Evolutionary conservation across 1,140 invertebrate genomes (phyloP), one percentile per base, ranked within the genome.

Genomic region (Drosophila kanapiae): DNA sequence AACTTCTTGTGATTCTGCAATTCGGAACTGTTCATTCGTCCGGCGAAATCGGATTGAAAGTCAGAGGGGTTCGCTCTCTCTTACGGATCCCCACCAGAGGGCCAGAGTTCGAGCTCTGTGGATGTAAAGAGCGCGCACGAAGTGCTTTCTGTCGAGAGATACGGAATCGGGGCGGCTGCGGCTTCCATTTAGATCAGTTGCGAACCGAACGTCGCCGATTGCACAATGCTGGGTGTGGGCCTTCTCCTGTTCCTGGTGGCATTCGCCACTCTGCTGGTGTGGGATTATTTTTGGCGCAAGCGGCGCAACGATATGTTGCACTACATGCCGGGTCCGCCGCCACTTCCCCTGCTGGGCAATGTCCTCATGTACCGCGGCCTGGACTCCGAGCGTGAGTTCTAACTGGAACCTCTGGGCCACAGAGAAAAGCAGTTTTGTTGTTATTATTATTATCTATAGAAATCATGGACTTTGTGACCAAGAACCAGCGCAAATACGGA

Each of bases 211-310:
- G 59, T 48, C 54, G 11, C 29, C n/a, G 43, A 40, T 8, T 47
- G 48, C 38, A 74, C 67, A 72, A 82, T 83, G 80, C 27, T 84
- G 31, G 75, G 37, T 31, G 27, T 60, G 11, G 57, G 40, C 1
- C 13, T 72, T 13, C 49, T 76, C 8, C 53, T 81, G 6, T 14
- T 84, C 5, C 48, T 91, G 29, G 35, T 61, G 53, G 64, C 56
- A 10, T 49, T 91, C 23, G 54, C 70, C 13, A 45, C 76, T 4
- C 56, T 91, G 3, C 37, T 87, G 4, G 49, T 82, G 23, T 91
- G 77, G 68, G 86, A 91, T 13, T 91, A 78, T 58, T 29, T 91
- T 0, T 63, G 51, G 18, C 84, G 84, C 6, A 91, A 82, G 35
- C 54, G 65, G 40, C 78, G 70, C 35, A 87, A 87, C 59, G 75